phyloP scores from a whole-genome alignment of 2,797 vertebrate species.

The Myotis pilosus region DNA sequence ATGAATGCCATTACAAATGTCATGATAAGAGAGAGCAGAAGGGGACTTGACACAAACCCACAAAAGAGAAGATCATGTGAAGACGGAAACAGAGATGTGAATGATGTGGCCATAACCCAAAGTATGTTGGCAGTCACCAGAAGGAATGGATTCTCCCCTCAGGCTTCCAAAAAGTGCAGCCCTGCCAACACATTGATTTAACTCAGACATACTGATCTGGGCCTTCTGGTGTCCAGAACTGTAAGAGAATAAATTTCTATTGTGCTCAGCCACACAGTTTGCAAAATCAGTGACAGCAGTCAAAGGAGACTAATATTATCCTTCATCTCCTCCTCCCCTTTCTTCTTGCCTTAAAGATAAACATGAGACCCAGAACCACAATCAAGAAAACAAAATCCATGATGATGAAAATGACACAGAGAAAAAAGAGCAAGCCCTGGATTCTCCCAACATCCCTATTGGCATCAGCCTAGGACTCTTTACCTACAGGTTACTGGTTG shows the following conservation, averaged over 20 bases:
- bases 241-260: neutral
- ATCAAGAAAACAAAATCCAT: neutral
- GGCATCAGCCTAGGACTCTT: neutral
- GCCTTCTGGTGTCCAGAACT: neutral
- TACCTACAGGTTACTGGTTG: too few relatives aligned
- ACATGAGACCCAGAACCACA: neutral
- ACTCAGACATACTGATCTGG: too few relatives aligned
- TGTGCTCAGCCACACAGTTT: neutral
- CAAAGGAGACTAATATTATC: neutral
- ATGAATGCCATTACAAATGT: too few relatives aligned
- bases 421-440: neutral
- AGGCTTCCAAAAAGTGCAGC: neutral
- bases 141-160: neutral
- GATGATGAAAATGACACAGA: neutral
- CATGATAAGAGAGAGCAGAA: too few relatives aligned
- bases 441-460: accelerated
- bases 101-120: too few relatives aligned
- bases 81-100: too few relatives aligned
- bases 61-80: too few relatives aligned
- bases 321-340: neutral
- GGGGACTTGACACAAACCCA: too few relatives aligned
- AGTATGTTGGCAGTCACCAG: neutral
- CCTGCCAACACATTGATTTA: neutral
- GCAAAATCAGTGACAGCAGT: neutral
- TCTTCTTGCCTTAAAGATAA: neutral